A percentile compares a stretch with the other conserved stretches of the same genome.
phyloP scores from a whole-genome alignment of 2,113 vertebrate species.

The Clupea harengus region DNA sequence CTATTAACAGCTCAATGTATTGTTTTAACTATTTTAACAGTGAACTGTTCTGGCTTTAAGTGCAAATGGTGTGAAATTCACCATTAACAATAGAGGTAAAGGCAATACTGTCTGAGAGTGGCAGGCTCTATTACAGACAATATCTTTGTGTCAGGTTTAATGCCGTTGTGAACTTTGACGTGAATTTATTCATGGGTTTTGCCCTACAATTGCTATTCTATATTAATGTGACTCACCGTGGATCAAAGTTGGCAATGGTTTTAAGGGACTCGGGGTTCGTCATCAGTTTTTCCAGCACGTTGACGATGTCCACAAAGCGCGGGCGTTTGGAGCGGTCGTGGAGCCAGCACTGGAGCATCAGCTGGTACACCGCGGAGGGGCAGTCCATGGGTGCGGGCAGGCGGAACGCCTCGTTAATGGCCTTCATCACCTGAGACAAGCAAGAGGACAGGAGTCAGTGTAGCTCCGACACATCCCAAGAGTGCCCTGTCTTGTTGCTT shows the following conservation, averaged over 20 bases:
- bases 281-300: conserved; percentile 92
- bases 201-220: neutral
- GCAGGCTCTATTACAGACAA: neutral
- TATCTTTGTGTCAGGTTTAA: neutral
- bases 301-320: conserved; percentile 86
- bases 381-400: conserved; percentile 92
- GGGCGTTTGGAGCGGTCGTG: conserved; percentile 86
- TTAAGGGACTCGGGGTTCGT: conserved; percentile 85
- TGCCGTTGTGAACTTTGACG: neutral
- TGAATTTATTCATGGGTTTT: no score
- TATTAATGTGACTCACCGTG: conserved; percentile 69
- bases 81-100: neutral
- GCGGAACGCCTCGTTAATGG: conserved; percentile 93
- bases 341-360: conserved; percentile 97
- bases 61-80: neutral
- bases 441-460: neutral
- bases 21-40: neutral
- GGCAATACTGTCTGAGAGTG: neutral
- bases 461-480: neutral
- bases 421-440: conserved; percentile 89
- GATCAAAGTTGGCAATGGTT: conserved; percentile 88
- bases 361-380: conserved; percentile 90
- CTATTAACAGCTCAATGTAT: neutral
- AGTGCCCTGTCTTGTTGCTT: neutral
- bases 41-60: neutral